phyloP scores from a whole-genome alignment of 2,888 invertebrate species.

The Platycheirus albimanus region DNA sequence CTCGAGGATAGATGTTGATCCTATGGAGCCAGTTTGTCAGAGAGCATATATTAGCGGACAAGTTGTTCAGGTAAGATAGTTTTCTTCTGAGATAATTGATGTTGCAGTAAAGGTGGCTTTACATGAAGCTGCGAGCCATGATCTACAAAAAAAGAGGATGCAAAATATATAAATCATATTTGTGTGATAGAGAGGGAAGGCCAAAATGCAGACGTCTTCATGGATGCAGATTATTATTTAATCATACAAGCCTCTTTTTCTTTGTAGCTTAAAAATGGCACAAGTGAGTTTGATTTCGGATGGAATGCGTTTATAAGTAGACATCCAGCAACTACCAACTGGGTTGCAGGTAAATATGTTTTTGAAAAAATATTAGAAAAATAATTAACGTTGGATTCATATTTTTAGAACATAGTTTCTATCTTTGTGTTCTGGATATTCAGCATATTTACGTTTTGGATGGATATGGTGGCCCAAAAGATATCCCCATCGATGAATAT shows the following conservation, averaged over 20 bases:
- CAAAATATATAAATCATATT: no score
- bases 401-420: slow-evolving; percentile 89
- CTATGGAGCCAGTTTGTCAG: slow-evolving; percentile 82
- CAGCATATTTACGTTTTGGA: slow-evolving; percentile 89
- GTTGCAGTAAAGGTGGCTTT: no score
- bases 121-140: no score
- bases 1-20: slow-evolving; percentile 77
- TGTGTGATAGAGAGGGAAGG: no score
- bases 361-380: background rate
- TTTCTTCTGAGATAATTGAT: background rate
- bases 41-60: slow-evolving; percentile 80
- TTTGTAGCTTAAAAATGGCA: slow-evolving; percentile 76
- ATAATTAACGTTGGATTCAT: slow-evolving; percentile 32
- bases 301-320: slow-evolving; percentile 78
- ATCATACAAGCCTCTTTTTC: background rate
- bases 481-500: slow-evolving; percentile 77
- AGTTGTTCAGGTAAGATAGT: slow-evolving; percentile 77
- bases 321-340: slow-evolving; percentile 79
- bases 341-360: slow-evolving; percentile 5
- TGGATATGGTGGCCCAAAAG: slow-evolving; percentile 90
- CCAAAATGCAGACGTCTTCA: no score
- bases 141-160: no score
- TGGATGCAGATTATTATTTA: no score
- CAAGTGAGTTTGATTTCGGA: slow-evolving; percentile 76
- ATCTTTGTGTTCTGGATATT: slow-evolving; percentile 90